These are phyloP conservation scores for Episyrphus balteatus DNA, from an alignment of 1,140 invertebrate genomes.

Conservation along the genomic window DNA sequence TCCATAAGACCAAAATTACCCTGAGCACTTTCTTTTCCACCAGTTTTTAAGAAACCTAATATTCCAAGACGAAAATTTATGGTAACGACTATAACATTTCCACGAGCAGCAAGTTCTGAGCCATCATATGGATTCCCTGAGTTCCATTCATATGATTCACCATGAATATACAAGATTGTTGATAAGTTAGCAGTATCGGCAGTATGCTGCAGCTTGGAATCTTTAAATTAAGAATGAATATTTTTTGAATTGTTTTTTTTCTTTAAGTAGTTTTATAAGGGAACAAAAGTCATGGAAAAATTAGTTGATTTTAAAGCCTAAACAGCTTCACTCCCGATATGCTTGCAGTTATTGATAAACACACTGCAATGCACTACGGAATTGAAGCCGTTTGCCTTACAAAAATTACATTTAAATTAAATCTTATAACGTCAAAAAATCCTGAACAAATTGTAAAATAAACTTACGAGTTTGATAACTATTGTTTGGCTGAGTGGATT, in stretches of 20 bases:
- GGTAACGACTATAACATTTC: conserved; percentile 89
- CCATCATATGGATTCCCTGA: conserved; percentile 91
- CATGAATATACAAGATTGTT: conserved; percentile 82
- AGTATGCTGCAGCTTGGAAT: neutral
- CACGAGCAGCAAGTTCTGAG: conserved; percentile 77
- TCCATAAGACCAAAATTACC: conserved; percentile 95
- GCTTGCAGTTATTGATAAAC: conserved; percentile 64
- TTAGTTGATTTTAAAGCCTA: neutral
- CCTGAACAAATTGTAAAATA: too few relatives aligned
- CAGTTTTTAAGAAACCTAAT: conserved; percentile 88
- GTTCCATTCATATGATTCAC: conserved; percentile 90
- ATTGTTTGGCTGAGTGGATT: conserved; percentile 13
- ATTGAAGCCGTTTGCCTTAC: conserved; percentile 57
- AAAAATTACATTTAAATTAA: conserved; percentile 1
- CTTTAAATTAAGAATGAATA: neutral
- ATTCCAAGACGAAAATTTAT: conserved; percentile 96
- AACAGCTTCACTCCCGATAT: conserved; percentile 73
- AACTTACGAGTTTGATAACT: too few relatives aligned
- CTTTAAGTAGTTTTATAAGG: neutral
- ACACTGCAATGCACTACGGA: conserved; percentile 91
- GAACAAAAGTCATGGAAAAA: neutral
- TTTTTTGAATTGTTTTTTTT: neutral
- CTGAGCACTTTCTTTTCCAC: conserved; percentile 70
- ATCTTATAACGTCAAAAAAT: neutral
- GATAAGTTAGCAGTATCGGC: conserved; percentile 39